phyloP scores from a whole-genome alignment of 2,113 vertebrate genomes.

The Loxodonta africana region DNA sequence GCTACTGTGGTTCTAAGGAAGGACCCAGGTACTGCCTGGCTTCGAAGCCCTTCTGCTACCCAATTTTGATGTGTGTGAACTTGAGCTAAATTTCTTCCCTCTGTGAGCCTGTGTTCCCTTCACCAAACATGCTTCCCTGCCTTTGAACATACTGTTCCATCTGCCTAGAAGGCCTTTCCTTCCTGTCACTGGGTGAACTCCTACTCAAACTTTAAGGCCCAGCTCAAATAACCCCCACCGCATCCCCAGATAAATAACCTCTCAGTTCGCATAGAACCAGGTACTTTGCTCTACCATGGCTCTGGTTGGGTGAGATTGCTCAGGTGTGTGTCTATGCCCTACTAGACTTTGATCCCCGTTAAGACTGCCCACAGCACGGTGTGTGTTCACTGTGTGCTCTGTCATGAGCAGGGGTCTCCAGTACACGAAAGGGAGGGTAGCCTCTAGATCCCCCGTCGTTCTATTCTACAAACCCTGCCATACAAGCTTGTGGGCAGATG shows the following conservation, averaged over 20 bases:
- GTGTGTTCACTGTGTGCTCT: not conserved
- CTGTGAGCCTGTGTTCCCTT: not conserved
- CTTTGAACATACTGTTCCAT: not conserved
- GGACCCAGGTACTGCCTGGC: not conserved
- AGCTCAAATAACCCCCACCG: not conserved
- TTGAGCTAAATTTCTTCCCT: not conserved
- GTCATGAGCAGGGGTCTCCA: not conserved
- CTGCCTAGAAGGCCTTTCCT: not conserved
- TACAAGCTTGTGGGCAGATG: not conserved
- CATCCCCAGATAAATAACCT: not conserved
- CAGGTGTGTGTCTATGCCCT: not conserved
- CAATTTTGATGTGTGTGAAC: not conserved
- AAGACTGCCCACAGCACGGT: not conserved
- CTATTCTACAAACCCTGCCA: not conserved
- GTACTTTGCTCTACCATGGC: not conserved
- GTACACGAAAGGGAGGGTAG: not conserved
- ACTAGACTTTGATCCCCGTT: not conserved
- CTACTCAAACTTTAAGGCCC: constrained; percentile 41
- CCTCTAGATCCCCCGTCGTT: not conserved
- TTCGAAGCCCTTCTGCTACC: not conserved
- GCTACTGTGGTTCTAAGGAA: not conserved
- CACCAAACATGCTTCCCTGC: not conserved
- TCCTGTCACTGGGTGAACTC: not conserved
- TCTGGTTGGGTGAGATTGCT: too few relatives aligned
- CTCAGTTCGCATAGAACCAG: not conserved